A percentile compares a stretch with the other conserved stretches of the same genome.
Conservation (phyloP, 2,888 invertebrate species). For the Dioctria linearis region DNA sequence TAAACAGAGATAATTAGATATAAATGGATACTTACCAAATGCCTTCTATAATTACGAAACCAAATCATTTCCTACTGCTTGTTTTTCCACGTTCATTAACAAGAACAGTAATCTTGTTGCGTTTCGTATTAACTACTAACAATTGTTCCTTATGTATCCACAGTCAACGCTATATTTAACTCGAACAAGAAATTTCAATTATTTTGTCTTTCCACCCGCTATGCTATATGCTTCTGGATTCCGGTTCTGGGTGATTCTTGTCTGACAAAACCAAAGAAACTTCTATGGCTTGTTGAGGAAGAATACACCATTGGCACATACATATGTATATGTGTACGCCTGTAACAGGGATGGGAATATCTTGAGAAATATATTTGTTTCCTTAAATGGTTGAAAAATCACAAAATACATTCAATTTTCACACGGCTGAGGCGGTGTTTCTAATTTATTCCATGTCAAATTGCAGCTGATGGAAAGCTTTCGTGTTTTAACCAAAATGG, state of each 20-base stretch:
- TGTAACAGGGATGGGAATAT: background rate
- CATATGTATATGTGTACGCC: background rate
- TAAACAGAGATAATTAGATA: too few relatives aligned
- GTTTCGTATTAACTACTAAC: background rate
- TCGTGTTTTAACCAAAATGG: background rate
- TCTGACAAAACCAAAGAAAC: too few relatives aligned
- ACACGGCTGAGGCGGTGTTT: background rate
- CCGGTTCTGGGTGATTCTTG: too few relatives aligned
- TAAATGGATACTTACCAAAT: background rate
- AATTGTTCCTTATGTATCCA: conserved; percentile 4
- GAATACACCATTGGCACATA: background rate
- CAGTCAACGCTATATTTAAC: conserved; percentile 1
- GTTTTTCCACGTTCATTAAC: background rate
- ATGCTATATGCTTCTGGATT: background rate
- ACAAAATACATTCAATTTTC: background rate
- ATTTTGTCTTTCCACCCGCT: conserved; percentile 26
- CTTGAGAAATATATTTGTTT: conserved; percentile 10
- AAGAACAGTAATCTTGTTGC: conserved; percentile 22
- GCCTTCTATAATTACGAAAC: too few relatives aligned
- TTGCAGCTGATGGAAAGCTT: background rate
- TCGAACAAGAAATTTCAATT: conserved; percentile 40
- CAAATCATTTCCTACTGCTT: background rate
- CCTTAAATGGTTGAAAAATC: background rate
- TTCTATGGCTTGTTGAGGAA: background rate
- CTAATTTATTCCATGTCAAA: conserved; percentile 3